These are phyloP conservation scores for Camponotus pennsylvanicus DNA, from an alignment of 1,140 invertebrate species.

Conservation along the genomic window DNA sequence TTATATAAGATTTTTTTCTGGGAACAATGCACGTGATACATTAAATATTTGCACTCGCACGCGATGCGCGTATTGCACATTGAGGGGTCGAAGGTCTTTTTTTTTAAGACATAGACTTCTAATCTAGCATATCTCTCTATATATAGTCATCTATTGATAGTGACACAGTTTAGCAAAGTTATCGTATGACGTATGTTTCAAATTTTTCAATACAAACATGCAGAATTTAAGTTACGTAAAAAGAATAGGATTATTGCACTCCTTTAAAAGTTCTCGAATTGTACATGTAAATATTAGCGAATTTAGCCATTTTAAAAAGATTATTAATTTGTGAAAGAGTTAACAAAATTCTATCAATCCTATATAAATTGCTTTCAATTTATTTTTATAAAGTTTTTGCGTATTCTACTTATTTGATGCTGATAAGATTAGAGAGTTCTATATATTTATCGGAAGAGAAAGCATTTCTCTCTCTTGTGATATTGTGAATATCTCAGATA, in stretches of 20 bases:
- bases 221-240: neutral
- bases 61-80: neutral
- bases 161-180: neutral
- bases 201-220: neutral
- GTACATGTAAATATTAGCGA: neutral
- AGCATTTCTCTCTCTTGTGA: neutral
- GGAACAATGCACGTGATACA: neutral
- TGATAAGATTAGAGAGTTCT: neutral
- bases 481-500: conserved; percentile 1
- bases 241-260: neutral
- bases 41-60: conserved; percentile 2
- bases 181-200: neutral
- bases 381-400: neutral
- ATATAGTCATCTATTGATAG: conserved; percentile 2
- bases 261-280: neutral
- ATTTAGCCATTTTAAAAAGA: neutral
- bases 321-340: neutral
- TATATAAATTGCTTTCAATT: neutral
- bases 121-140: neutral
- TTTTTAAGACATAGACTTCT: conserved; percentile 2
- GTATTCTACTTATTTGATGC: neutral
- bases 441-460: conserved; percentile 19
- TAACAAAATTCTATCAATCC: neutral
- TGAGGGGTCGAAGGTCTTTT: conserved; percentile 18
- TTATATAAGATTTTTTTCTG: neutral